These are phyloP conservation scores for Chondrilla cf. caribensis DNA, from an alignment of 37 sponge, comb jelly and placozoan species.

Conservation along the genomic window DNA sequence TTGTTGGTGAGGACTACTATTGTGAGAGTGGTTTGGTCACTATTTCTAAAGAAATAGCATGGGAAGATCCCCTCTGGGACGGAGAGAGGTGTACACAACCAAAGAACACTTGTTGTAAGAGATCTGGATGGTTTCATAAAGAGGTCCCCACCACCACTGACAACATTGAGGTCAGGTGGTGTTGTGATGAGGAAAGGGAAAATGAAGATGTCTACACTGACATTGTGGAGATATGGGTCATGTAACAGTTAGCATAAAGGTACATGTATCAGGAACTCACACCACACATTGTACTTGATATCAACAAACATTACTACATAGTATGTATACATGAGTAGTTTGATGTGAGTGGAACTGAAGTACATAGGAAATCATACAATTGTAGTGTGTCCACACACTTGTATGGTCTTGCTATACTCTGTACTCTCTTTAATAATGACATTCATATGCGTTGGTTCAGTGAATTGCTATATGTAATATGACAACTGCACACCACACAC, in stretches of 20 bases:
- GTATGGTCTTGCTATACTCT: no score
- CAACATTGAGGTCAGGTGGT: constrained; percentile 34
- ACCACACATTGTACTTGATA: no score
- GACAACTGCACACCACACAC: no score
- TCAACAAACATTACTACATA: no score
- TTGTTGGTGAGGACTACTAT: constrained; percentile 33
- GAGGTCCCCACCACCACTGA: constrained; percentile 8
- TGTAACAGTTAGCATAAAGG: constrained; percentile 23
- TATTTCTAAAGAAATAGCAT: background rate
- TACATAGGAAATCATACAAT: no score
- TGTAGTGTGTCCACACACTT: no score
- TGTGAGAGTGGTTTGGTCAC: constrained; percentile 34
- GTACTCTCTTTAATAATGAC: no score
- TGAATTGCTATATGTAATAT: no score
- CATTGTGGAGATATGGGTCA: constrained; percentile 31
- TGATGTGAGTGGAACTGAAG: no score
- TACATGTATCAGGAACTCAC: no score
- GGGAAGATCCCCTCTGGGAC: constrained; percentile 43
- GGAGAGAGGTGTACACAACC: background rate
- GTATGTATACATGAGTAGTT: no score
- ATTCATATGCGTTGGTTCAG: no score
- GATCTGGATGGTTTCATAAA: constrained; percentile 26
- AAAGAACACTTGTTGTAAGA: background rate
- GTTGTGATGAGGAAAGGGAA: background rate
- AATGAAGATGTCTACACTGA: constrained; percentile 20